These are phyloP conservation scores for Epinephelus cyanopodus DNA, from an alignment of 2,113 vertebrate genomes.

Conservation along the genomic window DNA sequence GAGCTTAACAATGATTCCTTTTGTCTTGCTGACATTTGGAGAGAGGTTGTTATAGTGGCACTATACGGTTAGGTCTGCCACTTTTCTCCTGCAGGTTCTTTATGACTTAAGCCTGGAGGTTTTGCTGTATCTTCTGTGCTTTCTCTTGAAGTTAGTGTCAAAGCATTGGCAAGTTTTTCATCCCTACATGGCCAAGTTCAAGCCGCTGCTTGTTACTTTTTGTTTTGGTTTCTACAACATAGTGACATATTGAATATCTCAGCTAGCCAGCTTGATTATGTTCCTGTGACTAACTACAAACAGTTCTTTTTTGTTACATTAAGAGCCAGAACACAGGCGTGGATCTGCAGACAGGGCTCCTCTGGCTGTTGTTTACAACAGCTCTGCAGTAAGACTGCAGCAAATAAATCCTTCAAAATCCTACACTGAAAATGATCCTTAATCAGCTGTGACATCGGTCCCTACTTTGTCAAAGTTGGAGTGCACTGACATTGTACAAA, in stretches of 20 bases:
- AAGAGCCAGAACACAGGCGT: not conserved
- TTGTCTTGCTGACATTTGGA: no score
- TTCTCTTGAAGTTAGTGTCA: not conserved
- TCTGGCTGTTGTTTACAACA: not conserved
- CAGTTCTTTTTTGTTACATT: not conserved
- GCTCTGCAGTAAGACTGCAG: not conserved
- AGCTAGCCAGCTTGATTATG: not conserved
- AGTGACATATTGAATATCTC: not conserved
- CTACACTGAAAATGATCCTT: not conserved
- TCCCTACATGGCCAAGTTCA: not conserved
- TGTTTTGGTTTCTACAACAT: not conserved
- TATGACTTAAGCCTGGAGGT: not conserved
- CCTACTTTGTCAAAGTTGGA: not conserved
- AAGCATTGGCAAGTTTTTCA: not conserved
- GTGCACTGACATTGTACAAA: not conserved
- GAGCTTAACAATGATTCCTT: no score
- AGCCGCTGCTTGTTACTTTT: not conserved
- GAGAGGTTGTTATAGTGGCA: no score
- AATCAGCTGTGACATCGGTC: no score
- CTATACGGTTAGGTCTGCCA: no score
- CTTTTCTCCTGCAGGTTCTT: not conserved
- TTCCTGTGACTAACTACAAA: not conserved
- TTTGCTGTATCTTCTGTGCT: not conserved
- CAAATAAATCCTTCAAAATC: not conserved
- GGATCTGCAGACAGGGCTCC: no score